Percentiles rank a stretch among this genome's conserved stretches.
phyloP scores from a whole-genome alignment of 2,113 vertebrate genomes.

The human region GRCh38 chr14:58325501-58326000 shows the following conservation, averaged over 20 bases:
- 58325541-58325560: too few species aligned
- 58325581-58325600: background rate
- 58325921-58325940: slow-evolving; percentile 19
- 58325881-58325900: background rate
- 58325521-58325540: too few species aligned
- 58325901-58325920: background rate
- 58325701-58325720: background rate
- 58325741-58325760: background rate
- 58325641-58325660: slow-evolving; percentile 20
- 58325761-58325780: background rate
- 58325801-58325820: background rate
- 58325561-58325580: too few species aligned
- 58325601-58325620: slow-evolving; percentile 20
- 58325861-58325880: background rate
- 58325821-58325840: background rate
- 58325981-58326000: background rate
- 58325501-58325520: too few species aligned
- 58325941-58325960: background rate
- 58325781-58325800: background rate
- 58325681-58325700: background rate
- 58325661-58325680: background rate
- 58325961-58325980: background rate
- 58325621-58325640: background rate
- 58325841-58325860: background rate
- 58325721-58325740: slow-evolving; percentile 15